Base-by-base conservation (phyloP, 1,140 invertebrate species). In the Drosophila lacteicornis region DNA sequence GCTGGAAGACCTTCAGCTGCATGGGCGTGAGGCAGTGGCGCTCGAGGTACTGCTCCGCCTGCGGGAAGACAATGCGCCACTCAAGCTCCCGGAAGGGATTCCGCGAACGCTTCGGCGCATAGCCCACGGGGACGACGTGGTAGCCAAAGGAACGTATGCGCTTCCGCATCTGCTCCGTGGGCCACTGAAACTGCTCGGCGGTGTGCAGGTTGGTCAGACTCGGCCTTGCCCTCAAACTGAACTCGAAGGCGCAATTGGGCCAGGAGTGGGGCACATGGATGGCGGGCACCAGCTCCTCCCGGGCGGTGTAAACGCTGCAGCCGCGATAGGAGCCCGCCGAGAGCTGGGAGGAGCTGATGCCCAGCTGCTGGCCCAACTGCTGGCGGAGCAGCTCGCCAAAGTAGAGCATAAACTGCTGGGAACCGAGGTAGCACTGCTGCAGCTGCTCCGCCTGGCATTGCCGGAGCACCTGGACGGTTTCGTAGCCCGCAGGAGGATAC, bases 11-110 rank as follows among this genome's bases (percentile, higher is more conserved):
- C 42, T 95, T 94, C 30, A 95, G 94, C 82, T 97, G 96, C 6
- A 95, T 93, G 76, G 95, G 94, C 0, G 94, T 95, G 91, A 97
- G 94, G 69, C 67, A 70, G 33, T 94, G 95, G 0, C 94, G 95
- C 79, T 97, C 96, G 50, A 97, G 91, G 75, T 95, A 96, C 43
- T 95, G 93, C 90, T 97, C 96, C 0, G 96, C 96, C 53, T 95
- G 95, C 0, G 96, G 96, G 81, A 97, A 97, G 7, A 94, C 93
- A 2, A 97, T 92, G 79, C 95, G 95, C 96, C 96, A 97, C 84
- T 97, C 96, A 11, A 96, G 91, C 65, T 94, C 94, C 53, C 94
- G 93, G 38, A 95, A 93, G 0, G 93, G 92, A 82, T 96, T 95
- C 3, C 92, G 78, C 5, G 94, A 93, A 19, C 93, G 93, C 80